Conservation (phyloP, 2,888 invertebrate genomes). For the Hirtodrosophila alboralis region DNA sequence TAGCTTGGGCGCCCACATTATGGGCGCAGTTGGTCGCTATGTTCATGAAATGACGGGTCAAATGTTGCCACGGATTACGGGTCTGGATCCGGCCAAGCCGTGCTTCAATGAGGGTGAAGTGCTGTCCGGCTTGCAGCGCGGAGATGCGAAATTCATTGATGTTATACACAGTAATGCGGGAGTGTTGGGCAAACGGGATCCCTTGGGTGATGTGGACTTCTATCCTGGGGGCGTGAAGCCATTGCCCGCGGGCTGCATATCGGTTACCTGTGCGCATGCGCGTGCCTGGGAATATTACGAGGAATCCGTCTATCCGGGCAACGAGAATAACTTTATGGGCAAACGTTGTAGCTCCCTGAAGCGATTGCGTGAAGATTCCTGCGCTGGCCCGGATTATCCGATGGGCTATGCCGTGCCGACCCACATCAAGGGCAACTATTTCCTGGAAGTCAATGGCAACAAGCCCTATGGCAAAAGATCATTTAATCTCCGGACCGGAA, state of each 20-base stretch:
- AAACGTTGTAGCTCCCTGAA: constrained; percentile 80
- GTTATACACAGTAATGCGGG: constrained; percentile 83
- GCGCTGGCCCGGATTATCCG: constrained; percentile 63
- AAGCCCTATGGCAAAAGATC: constrained; percentile 75
- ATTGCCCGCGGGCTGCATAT: constrained; percentile 76
- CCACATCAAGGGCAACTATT: constrained; percentile 81
- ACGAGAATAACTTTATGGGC: constrained; percentile 81
- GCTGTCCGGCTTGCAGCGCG: constrained; percentile 80
- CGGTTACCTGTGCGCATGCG: constrained; percentile 79
- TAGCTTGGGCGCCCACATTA: constrained; percentile 83
- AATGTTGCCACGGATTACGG: constrained; percentile 80
- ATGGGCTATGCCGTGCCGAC: constrained; percentile 81
- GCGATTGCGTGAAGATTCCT: constrained; percentile 68
- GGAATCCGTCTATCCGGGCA: constrained; percentile 82
- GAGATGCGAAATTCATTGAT: constrained; percentile 83
- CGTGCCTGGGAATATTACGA: constrained; percentile 81
- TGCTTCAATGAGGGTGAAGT: constrained; percentile 83
- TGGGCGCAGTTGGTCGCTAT: constrained; percentile 81
- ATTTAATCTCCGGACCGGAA: constrained; percentile 6
- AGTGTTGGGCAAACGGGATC: constrained; percentile 81
- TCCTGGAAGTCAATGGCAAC: constrained; percentile 74
- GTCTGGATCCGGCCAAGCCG: constrained; percentile 83
- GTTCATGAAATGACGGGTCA: constrained; percentile 70
- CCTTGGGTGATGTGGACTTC: constrained; percentile 83
- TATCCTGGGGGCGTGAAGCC: constrained; percentile 82